phyloP scores from a whole-genome alignment of 2,797 vertebrate species.

The Macroramphosus scolopax region DNA sequence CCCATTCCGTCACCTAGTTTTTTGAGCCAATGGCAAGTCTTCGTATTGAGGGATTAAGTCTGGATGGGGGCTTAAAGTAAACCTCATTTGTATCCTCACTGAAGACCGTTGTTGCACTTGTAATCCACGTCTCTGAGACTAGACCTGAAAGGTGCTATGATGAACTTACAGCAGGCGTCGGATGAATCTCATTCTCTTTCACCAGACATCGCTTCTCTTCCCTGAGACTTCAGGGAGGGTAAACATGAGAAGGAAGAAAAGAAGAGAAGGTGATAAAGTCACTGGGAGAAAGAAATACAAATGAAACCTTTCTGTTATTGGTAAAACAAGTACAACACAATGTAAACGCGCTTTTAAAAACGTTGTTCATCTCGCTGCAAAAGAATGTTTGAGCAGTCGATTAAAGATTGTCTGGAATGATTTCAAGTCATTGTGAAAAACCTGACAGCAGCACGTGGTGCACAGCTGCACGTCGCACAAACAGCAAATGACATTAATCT shows the following conservation, averaged over 20 bases:
- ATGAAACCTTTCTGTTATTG: conserved; percentile 6
- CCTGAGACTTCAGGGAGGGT: conserved; percentile 73
- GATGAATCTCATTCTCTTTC: conserved; percentile 78
- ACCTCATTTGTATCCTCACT: conserved; percentile 44
- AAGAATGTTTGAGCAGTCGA: conserved; percentile 46
- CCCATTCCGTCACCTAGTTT: conserved; percentile 11
- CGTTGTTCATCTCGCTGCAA: conserved; percentile 31
- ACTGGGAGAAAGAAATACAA: conserved; percentile 5
- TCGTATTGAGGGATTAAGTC: conserved; percentile 35
- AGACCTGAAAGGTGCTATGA: conserved; percentile 31
- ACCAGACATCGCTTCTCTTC: conserved; percentile 85
- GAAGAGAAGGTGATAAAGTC: background rate
- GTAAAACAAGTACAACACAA: background rate
- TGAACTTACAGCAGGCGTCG: conserved; percentile 82
- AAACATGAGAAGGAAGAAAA: conserved; percentile 1
- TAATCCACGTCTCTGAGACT: conserved; percentile 41
- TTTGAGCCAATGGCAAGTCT: conserved; percentile 11
- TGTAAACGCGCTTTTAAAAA: conserved; percentile 25
- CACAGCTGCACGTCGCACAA: conserved; percentile 30
- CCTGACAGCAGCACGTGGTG: conserved; percentile 30
- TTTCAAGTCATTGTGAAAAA: conserved; percentile 51
- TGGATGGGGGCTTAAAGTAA: conserved; percentile 39
- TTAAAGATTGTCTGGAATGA: conserved; percentile 51
- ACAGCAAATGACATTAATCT: conserved; percentile 62
- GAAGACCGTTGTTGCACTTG: conserved; percentile 28